Percentiles rank a stretch among this genome's conserved stretches.
Evolutionary conservation across 1,140 invertebrate genomes (phyloP).

Genomic region (Dolichoris vasculosae): DNA sequence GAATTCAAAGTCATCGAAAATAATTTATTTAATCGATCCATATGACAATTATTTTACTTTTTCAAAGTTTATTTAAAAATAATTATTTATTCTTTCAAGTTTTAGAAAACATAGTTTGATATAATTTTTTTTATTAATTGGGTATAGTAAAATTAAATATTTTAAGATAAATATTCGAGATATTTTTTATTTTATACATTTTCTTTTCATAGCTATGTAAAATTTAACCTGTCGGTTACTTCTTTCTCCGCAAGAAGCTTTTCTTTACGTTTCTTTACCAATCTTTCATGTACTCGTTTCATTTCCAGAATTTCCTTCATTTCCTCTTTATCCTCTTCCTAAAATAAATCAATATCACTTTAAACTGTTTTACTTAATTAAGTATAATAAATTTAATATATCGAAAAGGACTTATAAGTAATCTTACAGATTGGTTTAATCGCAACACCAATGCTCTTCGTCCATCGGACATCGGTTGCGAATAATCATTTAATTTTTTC

Average conservation of each 20-base stretch:
- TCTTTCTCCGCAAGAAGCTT: conserved; percentile 56
- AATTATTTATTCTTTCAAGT: too few species aligned
- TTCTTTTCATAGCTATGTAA: not conserved
- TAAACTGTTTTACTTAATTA: conserved; percentile 3
- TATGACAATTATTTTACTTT: too few species aligned
- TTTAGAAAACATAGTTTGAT: too few species aligned
- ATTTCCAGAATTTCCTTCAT: conserved; percentile 95
- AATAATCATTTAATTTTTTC: conserved; percentile 91
- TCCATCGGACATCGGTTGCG: conserved; percentile 96
- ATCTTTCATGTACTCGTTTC: conserved; percentile 87
- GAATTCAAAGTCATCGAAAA: too few species aligned
- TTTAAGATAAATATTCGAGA: too few species aligned
- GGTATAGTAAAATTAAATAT: too few species aligned
- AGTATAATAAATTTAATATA: not conserved
- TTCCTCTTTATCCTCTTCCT: conserved; percentile 94
- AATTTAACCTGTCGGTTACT: not conserved
- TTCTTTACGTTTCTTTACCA: conserved; percentile 80
- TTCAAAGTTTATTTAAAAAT: too few species aligned
- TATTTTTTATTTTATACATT: not conserved
- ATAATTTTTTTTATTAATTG: too few species aligned
- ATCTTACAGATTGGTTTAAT: conserved; percentile 85
- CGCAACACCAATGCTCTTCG: conserved; percentile 89
- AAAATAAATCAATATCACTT: conserved; percentile 60
- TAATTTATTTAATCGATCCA: too few species aligned
- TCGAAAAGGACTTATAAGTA: not conserved